Evolutionary conservation across 2,113 vertebrate species (phyloP).

Genomic region (Emydocephalus ijimae): DNA sequence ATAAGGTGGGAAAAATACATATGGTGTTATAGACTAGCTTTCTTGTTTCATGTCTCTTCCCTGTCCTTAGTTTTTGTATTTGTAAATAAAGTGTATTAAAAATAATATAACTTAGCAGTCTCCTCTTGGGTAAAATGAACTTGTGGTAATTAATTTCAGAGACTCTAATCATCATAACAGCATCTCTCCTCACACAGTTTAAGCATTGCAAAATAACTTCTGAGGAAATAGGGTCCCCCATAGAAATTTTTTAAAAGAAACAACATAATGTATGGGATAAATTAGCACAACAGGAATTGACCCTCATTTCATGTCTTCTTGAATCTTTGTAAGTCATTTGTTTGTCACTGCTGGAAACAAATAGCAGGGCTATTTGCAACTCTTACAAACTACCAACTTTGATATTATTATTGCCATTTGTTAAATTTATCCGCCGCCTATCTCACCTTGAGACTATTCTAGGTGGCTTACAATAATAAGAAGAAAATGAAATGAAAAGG

Average conservation of each 20-base stretch:
- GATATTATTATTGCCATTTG: neutral
- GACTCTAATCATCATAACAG: neutral
- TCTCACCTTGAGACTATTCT: neutral
- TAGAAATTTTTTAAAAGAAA: neutral
- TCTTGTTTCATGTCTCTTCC: neutral
- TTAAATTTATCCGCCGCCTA: neutral
- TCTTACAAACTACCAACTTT: neutral
- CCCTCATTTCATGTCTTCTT: neutral
- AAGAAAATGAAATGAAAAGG: neutral
- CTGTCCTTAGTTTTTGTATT: neutral
- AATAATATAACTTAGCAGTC: neutral
- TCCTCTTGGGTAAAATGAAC: neutral
- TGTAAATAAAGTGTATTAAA: neutral
- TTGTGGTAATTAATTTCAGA: neutral
- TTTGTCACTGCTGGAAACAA: neutral
- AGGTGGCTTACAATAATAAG: neutral
- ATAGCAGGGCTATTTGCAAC: neutral
- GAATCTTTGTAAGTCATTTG: neutral
- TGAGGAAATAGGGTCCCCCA: neutral
- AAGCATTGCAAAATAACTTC: neutral
- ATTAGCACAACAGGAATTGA: neutral
- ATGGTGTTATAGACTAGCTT: neutral
- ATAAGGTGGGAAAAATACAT: neutral
- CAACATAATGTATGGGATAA: neutral
- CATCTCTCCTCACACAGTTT: neutral